These are phyloP conservation scores for Micropoecilia bifurca DNA, from an alignment of 2,797 vertebrate genomes.

Conservation along the genomic window DNA sequence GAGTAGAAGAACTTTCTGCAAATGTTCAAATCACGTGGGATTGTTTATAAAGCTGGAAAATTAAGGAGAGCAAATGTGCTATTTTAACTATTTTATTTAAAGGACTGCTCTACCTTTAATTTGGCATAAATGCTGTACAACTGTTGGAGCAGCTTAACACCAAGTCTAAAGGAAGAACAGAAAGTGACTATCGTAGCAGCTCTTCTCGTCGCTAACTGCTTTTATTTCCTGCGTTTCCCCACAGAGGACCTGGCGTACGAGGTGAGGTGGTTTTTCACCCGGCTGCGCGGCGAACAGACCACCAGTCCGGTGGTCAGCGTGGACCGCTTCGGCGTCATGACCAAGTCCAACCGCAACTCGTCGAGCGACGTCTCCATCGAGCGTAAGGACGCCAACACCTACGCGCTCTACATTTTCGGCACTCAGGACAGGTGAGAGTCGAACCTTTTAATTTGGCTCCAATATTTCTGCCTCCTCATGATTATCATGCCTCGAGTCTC, in stretches of 20 bases:
- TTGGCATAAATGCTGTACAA: neutral
- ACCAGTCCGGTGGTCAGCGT: slow-evolving; percentile 79
- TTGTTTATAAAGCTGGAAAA: neutral
- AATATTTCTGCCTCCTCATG: neutral
- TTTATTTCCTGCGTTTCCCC: neutral
- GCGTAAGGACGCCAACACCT: slow-evolving; percentile 81
- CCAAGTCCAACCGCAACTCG: slow-evolving; percentile 81
- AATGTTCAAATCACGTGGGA: neutral
- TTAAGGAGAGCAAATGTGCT: neutral
- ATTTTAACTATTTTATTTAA: too few relatives aligned
- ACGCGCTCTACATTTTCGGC: slow-evolving; percentile 85
- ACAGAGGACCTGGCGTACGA: slow-evolving; percentile 90
- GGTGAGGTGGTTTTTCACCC: slow-evolving; percentile 88
- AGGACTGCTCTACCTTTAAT: too few relatives aligned
- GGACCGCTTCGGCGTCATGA: slow-evolving; percentile 87
- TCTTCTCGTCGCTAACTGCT: neutral
- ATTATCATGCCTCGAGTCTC: neutral
- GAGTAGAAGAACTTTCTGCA: neutral
- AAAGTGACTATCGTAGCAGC: neutral
- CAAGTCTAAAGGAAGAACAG: neutral
- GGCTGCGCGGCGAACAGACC: slow-evolving; percentile 78
- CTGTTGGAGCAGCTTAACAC: neutral
- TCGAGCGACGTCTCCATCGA: slow-evolving; percentile 90
- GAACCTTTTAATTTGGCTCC: neutral
- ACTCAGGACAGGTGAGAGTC: slow-evolving; percentile 82